phyloP scores from a whole-genome alignment of 2,888 invertebrate genomes.

The Orthosia cruda region DNA sequence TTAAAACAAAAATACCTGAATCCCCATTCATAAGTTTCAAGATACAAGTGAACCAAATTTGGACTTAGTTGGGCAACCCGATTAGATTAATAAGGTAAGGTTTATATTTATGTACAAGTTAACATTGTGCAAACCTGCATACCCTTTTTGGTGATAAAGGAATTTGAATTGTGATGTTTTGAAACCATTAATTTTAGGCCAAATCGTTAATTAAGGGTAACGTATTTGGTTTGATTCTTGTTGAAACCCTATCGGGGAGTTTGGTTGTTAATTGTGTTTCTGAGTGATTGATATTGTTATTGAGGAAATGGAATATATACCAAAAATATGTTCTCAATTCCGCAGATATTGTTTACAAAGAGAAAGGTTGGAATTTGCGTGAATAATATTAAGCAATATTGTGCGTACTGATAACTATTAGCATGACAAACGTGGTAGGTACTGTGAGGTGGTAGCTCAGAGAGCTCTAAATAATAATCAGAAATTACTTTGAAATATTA shows the following conservation, averaged over 20 bases:
- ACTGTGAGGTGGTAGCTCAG: too few species aligned
- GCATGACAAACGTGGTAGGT: background rate
- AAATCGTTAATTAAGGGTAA: conserved; percentile 48
- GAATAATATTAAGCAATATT: background rate
- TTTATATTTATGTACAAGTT: conserved; percentile 52
- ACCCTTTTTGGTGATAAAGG: conserved; percentile 57
- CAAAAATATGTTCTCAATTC: conserved; percentile 9
- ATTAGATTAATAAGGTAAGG: conserved; percentile 47
- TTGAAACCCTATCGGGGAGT: conserved; percentile 42
- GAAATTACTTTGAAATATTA: too few species aligned
- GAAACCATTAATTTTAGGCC: conserved; percentile 32
- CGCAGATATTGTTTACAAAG: background rate
- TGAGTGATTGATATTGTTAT: conserved; percentile 32
- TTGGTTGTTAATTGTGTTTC: conserved; percentile 35
- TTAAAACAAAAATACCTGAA: conserved; percentile 37
- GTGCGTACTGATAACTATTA: background rate
- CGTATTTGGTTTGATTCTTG: conserved; percentile 24
- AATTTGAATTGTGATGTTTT: conserved; percentile 60
- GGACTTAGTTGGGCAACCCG: conserved; percentile 25
- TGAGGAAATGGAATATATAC: background rate
- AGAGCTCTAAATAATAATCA: too few species aligned
- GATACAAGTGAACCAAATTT: conserved; percentile 21
- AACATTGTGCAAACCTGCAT: conserved; percentile 46
- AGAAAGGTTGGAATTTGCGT: background rate
- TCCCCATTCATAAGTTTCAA: conserved; percentile 42